These are phyloP conservation scores for Berghia stephanieae DNA, from an alignment of 1,140 invertebrate genomes.

Conservation along the genomic window DNA sequence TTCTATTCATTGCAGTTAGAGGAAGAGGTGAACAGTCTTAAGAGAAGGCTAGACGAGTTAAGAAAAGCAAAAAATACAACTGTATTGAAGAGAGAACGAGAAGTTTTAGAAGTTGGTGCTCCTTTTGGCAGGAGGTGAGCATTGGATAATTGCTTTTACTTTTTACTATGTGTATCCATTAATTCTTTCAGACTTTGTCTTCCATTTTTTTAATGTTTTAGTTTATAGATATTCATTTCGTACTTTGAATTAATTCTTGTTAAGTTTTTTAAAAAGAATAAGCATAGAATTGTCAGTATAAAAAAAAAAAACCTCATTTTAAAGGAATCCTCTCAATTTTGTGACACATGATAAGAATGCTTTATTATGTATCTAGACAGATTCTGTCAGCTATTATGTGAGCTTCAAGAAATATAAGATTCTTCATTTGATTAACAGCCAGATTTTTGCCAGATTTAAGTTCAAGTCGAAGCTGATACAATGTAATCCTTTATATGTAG, in stretches of 20 bases:
- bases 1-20: slow-evolving; percentile 48
- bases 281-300: too few species aligned
- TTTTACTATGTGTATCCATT: background rate
- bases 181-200: background rate
- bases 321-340: background rate
- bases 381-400: too few species aligned
- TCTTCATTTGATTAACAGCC: too few species aligned
- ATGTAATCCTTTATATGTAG: too few species aligned
- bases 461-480: too few species aligned
- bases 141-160: background rate
- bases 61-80: slow-evolving; percentile 65
- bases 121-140: slow-evolving; percentile 57
- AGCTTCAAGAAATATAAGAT: too few species aligned
- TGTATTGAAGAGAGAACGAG: slow-evolving; percentile 58
- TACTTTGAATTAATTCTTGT: background rate
- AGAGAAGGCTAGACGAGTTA: slow-evolving; percentile 59
- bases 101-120: slow-evolving; percentile 58
- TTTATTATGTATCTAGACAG: too few species aligned
- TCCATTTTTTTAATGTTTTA: background rate
- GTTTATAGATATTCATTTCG: background rate
- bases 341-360: background rate
- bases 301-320: too few species aligned
- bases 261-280: background rate
- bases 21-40: slow-evolving; percentile 54
- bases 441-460: too few species aligned